Conservation (phyloP, 2,797 vertebrate genomes). For the Graptemys geographica region DNA sequence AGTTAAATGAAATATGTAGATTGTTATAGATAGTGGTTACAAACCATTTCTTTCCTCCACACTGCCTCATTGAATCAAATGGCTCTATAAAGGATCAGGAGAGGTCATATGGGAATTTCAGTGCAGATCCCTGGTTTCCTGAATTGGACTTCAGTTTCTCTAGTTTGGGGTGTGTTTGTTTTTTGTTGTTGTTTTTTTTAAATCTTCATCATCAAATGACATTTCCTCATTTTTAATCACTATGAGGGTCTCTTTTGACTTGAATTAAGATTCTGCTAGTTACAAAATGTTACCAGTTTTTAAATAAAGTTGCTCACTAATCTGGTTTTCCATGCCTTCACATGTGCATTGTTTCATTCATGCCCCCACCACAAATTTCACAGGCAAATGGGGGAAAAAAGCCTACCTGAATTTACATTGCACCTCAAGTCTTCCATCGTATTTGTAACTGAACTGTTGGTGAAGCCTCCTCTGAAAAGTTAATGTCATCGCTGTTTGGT, state of each 20-base stretch:
- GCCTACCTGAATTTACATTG: neutral
- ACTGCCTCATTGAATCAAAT: neutral
- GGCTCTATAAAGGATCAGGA: neutral
- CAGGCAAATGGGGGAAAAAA: slow-evolving; percentile 42
- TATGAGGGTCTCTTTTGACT: neutral
- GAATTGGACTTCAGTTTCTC: neutral
- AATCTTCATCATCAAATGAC: neutral
- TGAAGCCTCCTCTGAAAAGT: too few relatives aligned
- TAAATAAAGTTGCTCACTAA: slow-evolving; percentile 40
- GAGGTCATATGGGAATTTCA: neutral
- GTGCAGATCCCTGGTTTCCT: neutral
- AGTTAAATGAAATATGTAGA: neutral
- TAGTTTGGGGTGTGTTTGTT: neutral
- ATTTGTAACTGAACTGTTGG: neutral
- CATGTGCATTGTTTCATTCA: slow-evolving; percentile 32
- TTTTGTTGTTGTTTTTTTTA: too few relatives aligned
- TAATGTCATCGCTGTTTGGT: neutral
- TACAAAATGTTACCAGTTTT: slow-evolving; percentile 14
- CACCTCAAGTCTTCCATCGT: neutral
- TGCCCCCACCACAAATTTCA: slow-evolving; percentile 44
- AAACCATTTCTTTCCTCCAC: neutral
- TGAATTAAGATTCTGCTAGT: neutral
- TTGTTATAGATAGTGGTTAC: neutral
- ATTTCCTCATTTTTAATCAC: neutral
- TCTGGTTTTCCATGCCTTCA: slow-evolving; percentile 41